Percentiles rank a stretch among this genome's conserved stretches.
phyloP scores from a whole-genome alignment of 2,797 vertebrate species.

The Ficedula albicollis region DNA sequence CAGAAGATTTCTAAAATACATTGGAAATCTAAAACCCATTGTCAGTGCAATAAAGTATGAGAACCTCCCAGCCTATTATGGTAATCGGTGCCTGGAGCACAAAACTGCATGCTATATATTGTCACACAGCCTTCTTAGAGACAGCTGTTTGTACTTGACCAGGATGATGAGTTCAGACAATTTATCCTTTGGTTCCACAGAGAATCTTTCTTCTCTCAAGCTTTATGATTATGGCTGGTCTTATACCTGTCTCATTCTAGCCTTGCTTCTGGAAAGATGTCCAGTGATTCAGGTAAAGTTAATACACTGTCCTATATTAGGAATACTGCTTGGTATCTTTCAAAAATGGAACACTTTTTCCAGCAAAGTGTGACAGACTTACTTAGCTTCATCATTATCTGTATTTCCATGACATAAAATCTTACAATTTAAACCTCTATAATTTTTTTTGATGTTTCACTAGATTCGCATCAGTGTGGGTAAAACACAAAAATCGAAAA shows the following conservation, averaged over 20 bases:
- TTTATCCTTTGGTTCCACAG: neutral
- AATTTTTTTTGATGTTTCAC: neutral
- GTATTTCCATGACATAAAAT: neutral
- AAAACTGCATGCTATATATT: neutral
- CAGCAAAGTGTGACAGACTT: neutral
- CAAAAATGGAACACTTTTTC: neutral
- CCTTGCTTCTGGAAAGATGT: neutral
- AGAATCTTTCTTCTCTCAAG: neutral
- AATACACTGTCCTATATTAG: neutral
- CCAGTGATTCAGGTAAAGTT: neutral
- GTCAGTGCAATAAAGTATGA: neutral
- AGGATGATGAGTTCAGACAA: neutral
- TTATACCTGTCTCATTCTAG: neutral
- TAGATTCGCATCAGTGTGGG: neutral
- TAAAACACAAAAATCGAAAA: neutral
- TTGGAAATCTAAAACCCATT: neutral
- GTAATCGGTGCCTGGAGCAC: neutral
- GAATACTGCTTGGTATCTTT: neutral
- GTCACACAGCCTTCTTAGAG: neutral
- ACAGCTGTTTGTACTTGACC: neutral
- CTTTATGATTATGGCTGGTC: neutral
- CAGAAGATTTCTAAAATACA: neutral
- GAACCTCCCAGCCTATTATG: neutral
- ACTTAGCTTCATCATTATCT: neutral
- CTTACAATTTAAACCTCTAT: neutral